Base-by-base conservation (phyloP, 1,140 invertebrate genomes). In the Phocides pigmalion region DNA sequence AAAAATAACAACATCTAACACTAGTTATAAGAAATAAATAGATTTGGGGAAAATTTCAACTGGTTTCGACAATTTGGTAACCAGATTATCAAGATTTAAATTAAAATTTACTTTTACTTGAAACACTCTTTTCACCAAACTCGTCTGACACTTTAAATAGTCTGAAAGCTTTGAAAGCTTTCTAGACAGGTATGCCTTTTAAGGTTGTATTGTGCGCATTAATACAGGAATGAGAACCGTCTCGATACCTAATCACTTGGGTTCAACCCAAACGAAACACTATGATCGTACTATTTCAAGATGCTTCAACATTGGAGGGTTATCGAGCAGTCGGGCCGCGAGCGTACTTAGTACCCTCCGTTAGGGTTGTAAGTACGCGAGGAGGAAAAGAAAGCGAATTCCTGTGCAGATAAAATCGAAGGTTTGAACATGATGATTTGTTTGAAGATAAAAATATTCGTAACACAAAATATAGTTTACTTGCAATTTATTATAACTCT, bases 281-380 rank as follows among this genome's bases (percentile, higher is more conserved):
- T 58, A 32, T 11, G 37, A 47, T 47, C 20, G 46, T 47, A 22
- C 20, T 47, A 39, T 17, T 53, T 39, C 28, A 51, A 39, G 35
- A 14, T 14, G 35, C 35, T 32, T 32, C 28, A 56, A 42, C 44
- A 20, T 25, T 32, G 9, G 32, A 32, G 66, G 66, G 66, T 25
- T 61, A 41, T 15, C 19, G 62, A 54, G 58, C 67, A 74, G 71
- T 66, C 62, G 61, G 28, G 39, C 54, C 56, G 35, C 58, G 49
- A 74, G 66, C 66, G 70, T 59, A 65, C 73, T 75, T 39, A 68
- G 54, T 68, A 47, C 71, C 70, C 70, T 59, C 16, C n/a, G 62
- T 49, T 66, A 58, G 62, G 44, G 51, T 28, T 19, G 17, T 65
- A 39, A 37, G 42, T 51, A 12, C 50, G 17, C 50, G 62, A 65